Evolutionary conservation across 2,113 vertebrate species (phyloP).

Genomic region (Dolichallabes microphthalmus): DNA sequence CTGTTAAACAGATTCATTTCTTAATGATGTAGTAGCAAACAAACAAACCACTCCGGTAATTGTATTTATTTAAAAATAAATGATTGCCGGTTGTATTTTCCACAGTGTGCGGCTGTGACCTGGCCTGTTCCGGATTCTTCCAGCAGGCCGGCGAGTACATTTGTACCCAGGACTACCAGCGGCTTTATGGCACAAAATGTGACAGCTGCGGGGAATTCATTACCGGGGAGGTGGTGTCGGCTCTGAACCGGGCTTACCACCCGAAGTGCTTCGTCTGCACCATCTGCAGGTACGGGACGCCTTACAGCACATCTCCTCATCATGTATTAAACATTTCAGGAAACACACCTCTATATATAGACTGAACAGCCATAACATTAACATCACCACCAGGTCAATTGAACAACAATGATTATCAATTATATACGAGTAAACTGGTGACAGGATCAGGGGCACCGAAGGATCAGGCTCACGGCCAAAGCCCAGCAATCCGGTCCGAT

Average conservation of each 20-base stretch:
- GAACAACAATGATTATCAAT: no score
- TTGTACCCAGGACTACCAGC: conserved; percentile 97
- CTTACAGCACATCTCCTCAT: conserved; percentile 6
- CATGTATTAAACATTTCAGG: background rate
- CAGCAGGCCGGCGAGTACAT: conserved; percentile 99
- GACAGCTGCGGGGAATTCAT: conserved; percentile 96
- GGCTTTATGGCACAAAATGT: conserved; percentile 93
- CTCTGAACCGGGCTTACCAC: conserved; percentile 95
- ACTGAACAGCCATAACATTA: no score
- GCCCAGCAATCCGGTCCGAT: no score
- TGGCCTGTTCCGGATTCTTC: conserved; percentile 96
- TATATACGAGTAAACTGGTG: no score
- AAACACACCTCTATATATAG: background rate
- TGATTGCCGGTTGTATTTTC: background rate
- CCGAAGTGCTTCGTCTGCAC: conserved; percentile 98
- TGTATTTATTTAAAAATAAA: background rate
- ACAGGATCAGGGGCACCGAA: no score
- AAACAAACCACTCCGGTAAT: background rate
- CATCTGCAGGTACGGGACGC: conserved; percentile 81
- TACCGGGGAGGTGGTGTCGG: conserved; percentile 95
- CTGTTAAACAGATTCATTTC: background rate
- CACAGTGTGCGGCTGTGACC: conserved; percentile 93
- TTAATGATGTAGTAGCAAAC: background rate
- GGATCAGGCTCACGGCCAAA: no score
- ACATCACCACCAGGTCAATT: no score